Conservation (phyloP, 1,140 invertebrate genomes). For the Diuraphis noxia region DNA sequence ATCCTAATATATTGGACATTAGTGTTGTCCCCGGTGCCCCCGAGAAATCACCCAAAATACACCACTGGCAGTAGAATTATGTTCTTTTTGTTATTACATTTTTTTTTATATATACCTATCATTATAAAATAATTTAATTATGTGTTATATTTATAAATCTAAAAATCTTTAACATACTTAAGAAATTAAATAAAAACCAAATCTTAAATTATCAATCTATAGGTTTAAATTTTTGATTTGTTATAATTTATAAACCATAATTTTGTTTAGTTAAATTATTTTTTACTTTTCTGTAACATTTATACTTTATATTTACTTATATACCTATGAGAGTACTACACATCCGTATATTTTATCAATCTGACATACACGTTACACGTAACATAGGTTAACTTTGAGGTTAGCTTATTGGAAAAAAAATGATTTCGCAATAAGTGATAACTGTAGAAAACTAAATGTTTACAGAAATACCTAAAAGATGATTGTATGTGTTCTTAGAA, state of each 20-base stretch:
- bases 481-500: background rate
- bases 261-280: background rate
- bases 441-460: background rate
- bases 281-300: background rate
- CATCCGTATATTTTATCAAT: background rate
- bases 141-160: no score
- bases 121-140: background rate
- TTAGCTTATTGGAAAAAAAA: background rate
- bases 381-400: conserved; percentile 2
- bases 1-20: no score
- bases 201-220: background rate
- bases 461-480: background rate
- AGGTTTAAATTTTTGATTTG: background rate
- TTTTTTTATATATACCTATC: background rate
- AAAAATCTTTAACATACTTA: background rate
- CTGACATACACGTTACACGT: background rate
- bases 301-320: background rate
- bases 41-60: no score
- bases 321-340: background rate
- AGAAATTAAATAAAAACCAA: background rate
- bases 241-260: background rate
- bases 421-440: background rate
- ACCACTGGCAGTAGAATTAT: no score
- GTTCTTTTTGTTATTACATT: background rate
- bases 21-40: no score